Evolutionary conservation across 2,113 vertebrate species (phyloP).

Genomic region (Haemorhous mexicanus): DNA sequence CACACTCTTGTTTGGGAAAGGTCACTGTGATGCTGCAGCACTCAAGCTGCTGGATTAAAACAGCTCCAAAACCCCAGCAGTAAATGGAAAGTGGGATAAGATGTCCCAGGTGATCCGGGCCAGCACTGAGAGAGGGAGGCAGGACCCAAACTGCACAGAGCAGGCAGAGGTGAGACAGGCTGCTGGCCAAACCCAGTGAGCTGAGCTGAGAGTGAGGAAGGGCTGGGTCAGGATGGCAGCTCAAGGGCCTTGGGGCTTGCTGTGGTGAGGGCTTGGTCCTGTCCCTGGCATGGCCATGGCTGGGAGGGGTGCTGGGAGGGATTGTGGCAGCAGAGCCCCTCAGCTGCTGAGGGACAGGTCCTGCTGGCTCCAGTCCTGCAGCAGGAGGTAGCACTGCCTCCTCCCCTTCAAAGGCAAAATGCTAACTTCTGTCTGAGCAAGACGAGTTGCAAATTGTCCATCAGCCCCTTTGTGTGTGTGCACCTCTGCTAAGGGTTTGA

Average conservation of each 20-base stretch:
- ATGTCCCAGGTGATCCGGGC: rapidly evolving
- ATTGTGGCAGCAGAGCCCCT: neutral
- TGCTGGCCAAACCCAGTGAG: neutral
- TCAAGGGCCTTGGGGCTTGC: rapidly evolving
- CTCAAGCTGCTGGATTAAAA: neutral
- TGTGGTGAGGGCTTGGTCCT: rapidly evolving
- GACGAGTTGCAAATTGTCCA: neutral
- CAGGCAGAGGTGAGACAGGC: neutral
- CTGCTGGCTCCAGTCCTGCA: neutral
- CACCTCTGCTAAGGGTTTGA: neutral
- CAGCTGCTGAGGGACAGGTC: neutral
- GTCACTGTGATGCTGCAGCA: neutral
- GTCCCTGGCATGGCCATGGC: rapidly evolving
- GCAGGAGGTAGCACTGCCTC: neutral
- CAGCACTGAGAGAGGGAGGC: rapidly evolving
- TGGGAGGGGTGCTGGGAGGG: rapidly evolving
- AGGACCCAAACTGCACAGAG: rapidly evolving
- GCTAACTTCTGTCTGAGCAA: neutral
- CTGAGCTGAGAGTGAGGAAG: neutral
- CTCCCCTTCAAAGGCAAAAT: neutral
- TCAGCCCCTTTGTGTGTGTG: neutral
- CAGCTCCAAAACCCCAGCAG: neutral
- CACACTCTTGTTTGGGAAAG: neutral
- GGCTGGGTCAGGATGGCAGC: neutral
- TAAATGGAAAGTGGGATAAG: neutral